Percentiles rank a stretch among this genome's conserved stretches.
Conservation (phyloP, 2,113 vertebrate species). For the Hypomesus transpacificus region DNA sequence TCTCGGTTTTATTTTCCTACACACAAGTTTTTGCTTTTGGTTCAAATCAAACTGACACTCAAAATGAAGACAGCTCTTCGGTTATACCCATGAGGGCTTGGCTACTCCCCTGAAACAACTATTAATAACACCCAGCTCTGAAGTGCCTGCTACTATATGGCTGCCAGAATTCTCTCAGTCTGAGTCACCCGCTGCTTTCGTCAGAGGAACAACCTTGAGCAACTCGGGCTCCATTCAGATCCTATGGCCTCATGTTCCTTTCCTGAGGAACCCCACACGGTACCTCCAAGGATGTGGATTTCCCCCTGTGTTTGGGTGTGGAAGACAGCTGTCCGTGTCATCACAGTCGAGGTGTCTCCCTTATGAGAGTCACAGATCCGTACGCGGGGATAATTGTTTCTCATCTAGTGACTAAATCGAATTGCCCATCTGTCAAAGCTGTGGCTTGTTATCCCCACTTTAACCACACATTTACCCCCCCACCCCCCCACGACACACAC, state of each 20-base stretch:
- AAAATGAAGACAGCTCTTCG: constrained; percentile 31
- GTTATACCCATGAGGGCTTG: constrained; percentile 27
- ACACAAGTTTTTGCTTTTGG: constrained; percentile 6
- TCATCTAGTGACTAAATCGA: not conserved
- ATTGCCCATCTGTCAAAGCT: not conserved
- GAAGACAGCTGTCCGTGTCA: not conserved
- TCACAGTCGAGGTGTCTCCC: not conserved
- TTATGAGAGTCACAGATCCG: not conserved
- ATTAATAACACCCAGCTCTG: constrained; percentile 58
- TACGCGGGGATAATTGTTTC: not conserved
- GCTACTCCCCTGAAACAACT: constrained; percentile 44
- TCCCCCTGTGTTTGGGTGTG: not conserved
- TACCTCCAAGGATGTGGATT: not conserved
- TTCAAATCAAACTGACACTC: constrained; percentile 30
- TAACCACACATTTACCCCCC: not conserved
- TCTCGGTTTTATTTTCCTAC: constrained; percentile 3
- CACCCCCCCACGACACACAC: not conserved
- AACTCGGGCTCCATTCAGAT: constrained; percentile 33
- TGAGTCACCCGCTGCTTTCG: constrained; percentile 58
- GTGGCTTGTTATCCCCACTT: not conserved
- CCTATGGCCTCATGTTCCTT: not conserved
- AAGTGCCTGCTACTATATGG: constrained; percentile 42
- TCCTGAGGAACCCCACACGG: not conserved
- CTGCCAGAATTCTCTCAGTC: constrained; percentile 55
- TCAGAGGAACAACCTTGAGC: constrained; percentile 29